Evolutionary conservation across 2,113 vertebrate species (phyloP), one percentile per base, ranked within the genome.

Genomic region (Leuciscus idus): DNA sequence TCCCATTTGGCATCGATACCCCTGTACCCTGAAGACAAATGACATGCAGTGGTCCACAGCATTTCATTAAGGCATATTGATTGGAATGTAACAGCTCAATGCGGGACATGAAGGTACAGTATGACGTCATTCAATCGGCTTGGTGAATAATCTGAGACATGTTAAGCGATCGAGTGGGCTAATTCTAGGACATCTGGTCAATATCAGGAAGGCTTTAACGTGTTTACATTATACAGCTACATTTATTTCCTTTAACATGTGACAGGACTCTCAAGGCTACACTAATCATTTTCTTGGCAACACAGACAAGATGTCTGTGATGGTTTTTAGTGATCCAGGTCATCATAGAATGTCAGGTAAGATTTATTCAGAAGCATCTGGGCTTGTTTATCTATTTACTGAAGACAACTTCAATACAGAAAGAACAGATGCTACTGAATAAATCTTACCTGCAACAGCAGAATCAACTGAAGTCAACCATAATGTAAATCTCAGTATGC

Each of bases 31-130:
- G 17, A 73, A 79, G 75, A 85, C n/a, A 84, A 81, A 85, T 64
- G 55, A 36, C 85, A 83, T 50, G 75, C 61, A 72, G n/a, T 57
- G 76, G 68, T 64, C 75, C 28, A 81, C 72, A 68, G 55, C 64
- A 50, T 85, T 86, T 89, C 84, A 90, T 85, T 88, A 90, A 81
- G 72, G 36, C 17, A 17, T 84, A 90, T 87, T 87, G 90, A 88
- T 88, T 81, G 26, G 46, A 74, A 77, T 52, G 46, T n/a, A 85
- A 82, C 74, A 76, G 76, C 68, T 84, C 64, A 62, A 81, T 74
- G 59, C n/a, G 28, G 82, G 30, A 72, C 39, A 68, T 83, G 73
- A 79, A 80, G 79, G 72, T 43, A 43, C 43, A 9, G 43, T 43
- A 80, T 83, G 83, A 85, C 82, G 66, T 85, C 83, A 87, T 21